Conservation (phyloP, 2,797 vertebrate species). For the Aldrovandia affinis region DNA sequence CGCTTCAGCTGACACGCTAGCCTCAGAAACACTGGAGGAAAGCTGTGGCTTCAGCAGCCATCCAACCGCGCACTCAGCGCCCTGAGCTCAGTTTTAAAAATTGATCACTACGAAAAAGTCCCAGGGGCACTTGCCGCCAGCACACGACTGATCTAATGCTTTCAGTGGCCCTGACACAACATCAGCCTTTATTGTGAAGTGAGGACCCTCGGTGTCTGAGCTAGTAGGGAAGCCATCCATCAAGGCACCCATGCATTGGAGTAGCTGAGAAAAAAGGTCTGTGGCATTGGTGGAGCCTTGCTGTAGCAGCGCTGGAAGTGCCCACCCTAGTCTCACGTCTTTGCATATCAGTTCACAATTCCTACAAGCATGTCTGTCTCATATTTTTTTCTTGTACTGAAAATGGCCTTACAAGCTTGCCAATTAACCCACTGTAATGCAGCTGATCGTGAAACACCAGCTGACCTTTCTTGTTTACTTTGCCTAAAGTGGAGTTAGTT, state of each 20-base stretch:
- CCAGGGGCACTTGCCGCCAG: too few relatives aligned
- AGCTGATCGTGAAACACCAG: too few relatives aligned
- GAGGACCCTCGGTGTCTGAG: background rate
- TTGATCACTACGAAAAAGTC: background rate
- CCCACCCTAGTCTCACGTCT: background rate
- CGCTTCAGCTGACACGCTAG: background rate
- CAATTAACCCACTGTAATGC: too few relatives aligned
- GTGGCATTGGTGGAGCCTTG: too few relatives aligned
- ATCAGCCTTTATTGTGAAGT: background rate
- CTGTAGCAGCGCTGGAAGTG: too few relatives aligned
- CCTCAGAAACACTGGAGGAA: background rate
- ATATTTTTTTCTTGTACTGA: too few relatives aligned
- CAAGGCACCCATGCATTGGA: background rate
- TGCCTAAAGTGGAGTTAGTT: too few relatives aligned
- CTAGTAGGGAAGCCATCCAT: background rate
- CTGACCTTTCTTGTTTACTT: too few relatives aligned
- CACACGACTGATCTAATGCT: background rate
- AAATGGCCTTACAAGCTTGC: too few relatives aligned
- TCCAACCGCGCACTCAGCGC: background rate
- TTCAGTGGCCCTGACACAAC: background rate
- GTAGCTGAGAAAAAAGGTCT: background rate
- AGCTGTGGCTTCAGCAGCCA: background rate
- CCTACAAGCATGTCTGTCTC: background rate
- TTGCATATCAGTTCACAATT: background rate
- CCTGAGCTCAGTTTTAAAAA: background rate